Conservation (phyloP, 2,888 invertebrate genomes). For the Geotrupes spiniger region DNA sequence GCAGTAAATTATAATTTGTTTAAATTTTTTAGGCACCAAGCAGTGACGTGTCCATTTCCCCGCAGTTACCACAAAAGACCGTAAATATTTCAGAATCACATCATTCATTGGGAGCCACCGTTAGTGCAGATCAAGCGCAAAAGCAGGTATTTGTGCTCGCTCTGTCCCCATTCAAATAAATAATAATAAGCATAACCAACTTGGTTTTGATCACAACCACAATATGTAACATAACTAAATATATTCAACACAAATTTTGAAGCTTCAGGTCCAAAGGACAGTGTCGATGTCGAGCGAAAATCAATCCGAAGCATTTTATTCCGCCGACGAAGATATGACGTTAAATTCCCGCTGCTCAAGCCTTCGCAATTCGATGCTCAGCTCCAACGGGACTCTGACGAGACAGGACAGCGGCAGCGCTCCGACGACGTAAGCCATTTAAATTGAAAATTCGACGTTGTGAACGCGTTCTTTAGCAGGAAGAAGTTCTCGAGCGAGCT, state of each 20-base stretch:
- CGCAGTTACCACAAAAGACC: slow-evolving; percentile 50
- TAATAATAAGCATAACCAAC: too few relatives aligned
- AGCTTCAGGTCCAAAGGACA: slow-evolving; percentile 66
- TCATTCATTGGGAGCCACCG: slow-evolving; percentile 61
- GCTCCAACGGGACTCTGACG: slow-evolving; percentile 51
- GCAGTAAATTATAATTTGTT: too few relatives aligned
- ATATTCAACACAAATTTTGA: not conserved
- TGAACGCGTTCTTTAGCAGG: too few relatives aligned
- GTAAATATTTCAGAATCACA: slow-evolving; percentile 66
- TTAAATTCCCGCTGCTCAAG: slow-evolving; percentile 66
- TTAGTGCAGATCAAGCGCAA: slow-evolving; percentile 59
- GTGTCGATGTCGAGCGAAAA: slow-evolving; percentile 87
- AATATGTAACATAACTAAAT: too few relatives aligned
- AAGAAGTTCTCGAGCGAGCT: slow-evolving; percentile 60
- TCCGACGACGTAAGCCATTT: slow-evolving; percentile 30
- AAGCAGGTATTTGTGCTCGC: slow-evolving; percentile 60
- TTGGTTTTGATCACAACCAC: too few relatives aligned
- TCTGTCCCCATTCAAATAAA: too few relatives aligned
- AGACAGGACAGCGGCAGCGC: slow-evolving; percentile 44
- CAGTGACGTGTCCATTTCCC: slow-evolving; percentile 30
- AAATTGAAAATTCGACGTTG: not conserved
- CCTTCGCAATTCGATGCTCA: slow-evolving; percentile 64
- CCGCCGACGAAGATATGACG: slow-evolving; percentile 85
- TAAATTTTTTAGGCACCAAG: slow-evolving; percentile 32
- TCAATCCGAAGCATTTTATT: slow-evolving; percentile 89